phyloP scores from a whole-genome alignment of 2,113 vertebrate species.

The Chelonoidis abingdonii region DNA sequence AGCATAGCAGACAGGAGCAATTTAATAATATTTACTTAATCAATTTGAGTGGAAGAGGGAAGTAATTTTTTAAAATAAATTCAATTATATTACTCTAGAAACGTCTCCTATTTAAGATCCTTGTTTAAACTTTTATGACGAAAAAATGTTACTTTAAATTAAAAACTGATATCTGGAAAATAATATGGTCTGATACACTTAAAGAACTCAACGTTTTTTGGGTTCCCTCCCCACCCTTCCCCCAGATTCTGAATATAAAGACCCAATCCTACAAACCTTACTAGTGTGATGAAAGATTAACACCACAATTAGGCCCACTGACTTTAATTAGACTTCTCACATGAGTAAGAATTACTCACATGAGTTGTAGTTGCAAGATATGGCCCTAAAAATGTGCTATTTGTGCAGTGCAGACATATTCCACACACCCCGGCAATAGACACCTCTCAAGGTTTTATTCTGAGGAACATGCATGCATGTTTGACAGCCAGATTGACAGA shows the following conservation, averaged over 20 bases:
- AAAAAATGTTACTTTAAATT: constrained; percentile 15
- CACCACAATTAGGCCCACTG: not conserved
- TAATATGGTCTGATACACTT: not conserved
- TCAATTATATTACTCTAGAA: not conserved
- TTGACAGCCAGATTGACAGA: not conserved
- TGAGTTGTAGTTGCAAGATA: not conserved
- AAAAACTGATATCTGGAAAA: not conserved
- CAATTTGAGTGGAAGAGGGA: not conserved
- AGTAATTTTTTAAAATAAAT: not conserved
- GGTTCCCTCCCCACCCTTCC: too few relatives aligned
- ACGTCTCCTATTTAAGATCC: not conserved
- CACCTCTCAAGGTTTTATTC: constrained; percentile 45
- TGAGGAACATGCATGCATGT: constrained; percentile 19
- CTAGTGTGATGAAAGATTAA: not conserved
- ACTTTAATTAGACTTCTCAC: not conserved
- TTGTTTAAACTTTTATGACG: not conserved
- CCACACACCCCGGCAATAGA: constrained; percentile 46
- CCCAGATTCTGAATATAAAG: too few relatives aligned
- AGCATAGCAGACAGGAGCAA: not conserved
- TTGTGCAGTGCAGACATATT: not conserved
- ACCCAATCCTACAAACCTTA: constrained; percentile 12
- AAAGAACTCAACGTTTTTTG: too few relatives aligned
- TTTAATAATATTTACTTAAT: not conserved
- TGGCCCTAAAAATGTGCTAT: constrained; percentile 29
- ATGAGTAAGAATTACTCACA: constrained; percentile 19